Conservation (phyloP, 2,113 vertebrate species). For the Thermophis baileyi region DNA sequence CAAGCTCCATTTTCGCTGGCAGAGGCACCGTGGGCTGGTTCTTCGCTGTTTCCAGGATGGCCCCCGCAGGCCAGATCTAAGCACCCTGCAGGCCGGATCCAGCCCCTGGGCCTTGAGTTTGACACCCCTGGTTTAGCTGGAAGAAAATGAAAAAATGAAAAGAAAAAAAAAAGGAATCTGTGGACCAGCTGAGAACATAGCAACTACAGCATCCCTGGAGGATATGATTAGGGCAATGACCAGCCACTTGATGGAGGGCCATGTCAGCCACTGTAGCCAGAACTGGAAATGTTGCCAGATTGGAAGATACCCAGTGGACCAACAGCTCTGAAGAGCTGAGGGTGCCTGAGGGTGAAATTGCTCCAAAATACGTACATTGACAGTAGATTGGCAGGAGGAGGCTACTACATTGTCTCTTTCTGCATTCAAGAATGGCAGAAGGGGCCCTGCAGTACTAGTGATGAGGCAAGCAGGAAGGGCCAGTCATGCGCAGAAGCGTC, state of each 20-base stretch:
- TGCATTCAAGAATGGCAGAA: not conserved
- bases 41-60: too few relatives aligned
- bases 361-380: not conserved
- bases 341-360: not conserved
- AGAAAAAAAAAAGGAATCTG: not conserved
- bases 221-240: not conserved
- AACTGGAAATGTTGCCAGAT: not conserved
- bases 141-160: not conserved
- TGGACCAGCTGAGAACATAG: not conserved
- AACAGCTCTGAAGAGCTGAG: not conserved
- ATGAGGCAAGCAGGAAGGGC: not conserved
- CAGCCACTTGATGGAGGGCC: not conserved
- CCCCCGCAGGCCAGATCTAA: too few relatives aligned
- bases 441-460: not conserved
- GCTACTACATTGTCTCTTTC: not conserved
- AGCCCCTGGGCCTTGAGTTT: too few relatives aligned
- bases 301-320: not conserved
- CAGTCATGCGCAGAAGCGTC: too few relatives aligned
- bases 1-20: too few relatives aligned
- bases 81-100: too few relatives aligned
- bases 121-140: too few relatives aligned
- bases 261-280: not conserved
- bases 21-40: too few relatives aligned
- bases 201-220: not conserved
- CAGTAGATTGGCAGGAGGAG: not conserved